Evolutionary conservation across 2,797 vertebrate genomes (phyloP).

Genomic region (Coregonus suidteri): DNA sequence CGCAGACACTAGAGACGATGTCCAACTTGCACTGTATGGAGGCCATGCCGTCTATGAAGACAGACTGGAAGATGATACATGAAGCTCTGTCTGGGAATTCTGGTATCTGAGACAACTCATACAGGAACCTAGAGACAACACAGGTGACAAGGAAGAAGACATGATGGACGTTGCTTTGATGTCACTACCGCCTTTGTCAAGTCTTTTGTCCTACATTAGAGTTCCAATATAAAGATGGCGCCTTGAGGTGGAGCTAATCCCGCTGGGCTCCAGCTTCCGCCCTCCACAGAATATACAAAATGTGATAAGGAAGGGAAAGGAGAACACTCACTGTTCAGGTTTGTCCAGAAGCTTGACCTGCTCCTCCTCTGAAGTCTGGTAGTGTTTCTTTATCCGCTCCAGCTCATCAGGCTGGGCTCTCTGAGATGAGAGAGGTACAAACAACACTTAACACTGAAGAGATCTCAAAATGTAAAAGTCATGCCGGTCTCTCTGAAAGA

Average conservation of each 20-base stretch:
- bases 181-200: no score
- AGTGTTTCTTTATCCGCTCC: slow-evolving; percentile 87
- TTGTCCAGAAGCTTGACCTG: slow-evolving; percentile 88
- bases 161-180: background rate
- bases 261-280: no score
- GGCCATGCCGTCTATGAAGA: slow-evolving; percentile 83
- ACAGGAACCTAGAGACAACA: slow-evolving; percentile 83
- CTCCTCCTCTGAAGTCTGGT: slow-evolving; percentile 81
- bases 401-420: slow-evolving; percentile 87
- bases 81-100: slow-evolving; percentile 87
- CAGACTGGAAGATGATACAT: slow-evolving; percentile 91
- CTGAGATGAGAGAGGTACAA: no score
- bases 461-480: no score
- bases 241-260: no score
- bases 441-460: no score
- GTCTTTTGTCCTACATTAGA: no score
- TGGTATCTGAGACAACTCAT: slow-evolving; percentile 92
- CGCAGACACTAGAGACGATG: slow-evolving; percentile 80
- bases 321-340: slow-evolving; percentile 91
- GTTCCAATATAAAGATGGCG: no score
- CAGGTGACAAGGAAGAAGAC: background rate
- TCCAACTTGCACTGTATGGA: slow-evolving; percentile 83
- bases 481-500: slow-evolving; percentile 76
- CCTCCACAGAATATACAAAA: no score
- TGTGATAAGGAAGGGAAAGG: no score